These are phyloP conservation scores for Montipora capitata DNA, from an alignment of 92 coral and sea anemone genomes.

Conservation along the genomic window DNA sequence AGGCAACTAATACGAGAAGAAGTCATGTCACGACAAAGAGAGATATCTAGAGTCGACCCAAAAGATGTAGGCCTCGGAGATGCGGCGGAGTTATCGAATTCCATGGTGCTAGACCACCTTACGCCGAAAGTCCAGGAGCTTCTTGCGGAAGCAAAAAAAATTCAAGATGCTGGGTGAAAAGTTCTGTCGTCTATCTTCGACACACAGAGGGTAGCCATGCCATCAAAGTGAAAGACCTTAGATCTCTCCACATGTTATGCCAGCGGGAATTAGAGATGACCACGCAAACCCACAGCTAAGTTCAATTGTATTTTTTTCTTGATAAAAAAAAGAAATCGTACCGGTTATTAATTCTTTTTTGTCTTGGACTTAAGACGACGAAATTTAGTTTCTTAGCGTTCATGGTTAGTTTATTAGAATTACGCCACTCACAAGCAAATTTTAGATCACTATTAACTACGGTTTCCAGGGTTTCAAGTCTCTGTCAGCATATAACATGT, in stretches of 20 bases:
- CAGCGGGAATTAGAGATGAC: constrained; percentile 35
- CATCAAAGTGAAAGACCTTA: constrained; percentile 38
- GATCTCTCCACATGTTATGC: constrained; percentile 16
- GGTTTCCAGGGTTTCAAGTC: no score
- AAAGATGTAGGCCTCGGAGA: constrained; percentile 13
- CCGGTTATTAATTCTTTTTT: no score
- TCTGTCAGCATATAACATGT: no score
- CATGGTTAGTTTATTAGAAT: no score
- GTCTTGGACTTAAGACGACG: no score
- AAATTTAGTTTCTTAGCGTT: no score
- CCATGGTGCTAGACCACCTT: constrained; percentile 34
- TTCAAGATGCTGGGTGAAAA: constrained; percentile 25
- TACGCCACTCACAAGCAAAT: no score
- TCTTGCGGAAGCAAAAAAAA: constrained; percentile 36
- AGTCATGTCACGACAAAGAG: no score
- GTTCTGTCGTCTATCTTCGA: constrained; percentile 39
- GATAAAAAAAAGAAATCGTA: no score
- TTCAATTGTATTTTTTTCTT: constrained; percentile 5
- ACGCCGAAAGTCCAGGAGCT: constrained; percentile 35
- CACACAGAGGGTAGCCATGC: constrained; percentile 25
- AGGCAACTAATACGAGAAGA: constrained; percentile 4
- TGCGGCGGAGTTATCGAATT: constrained; percentile 4
- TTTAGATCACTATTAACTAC: neutral
- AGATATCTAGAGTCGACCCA: no score
- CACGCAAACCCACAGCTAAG: constrained; percentile 36